Evolutionary conservation across 1,140 invertebrate genomes (phyloP).

Genomic region (Charaxes varanes): DNA sequence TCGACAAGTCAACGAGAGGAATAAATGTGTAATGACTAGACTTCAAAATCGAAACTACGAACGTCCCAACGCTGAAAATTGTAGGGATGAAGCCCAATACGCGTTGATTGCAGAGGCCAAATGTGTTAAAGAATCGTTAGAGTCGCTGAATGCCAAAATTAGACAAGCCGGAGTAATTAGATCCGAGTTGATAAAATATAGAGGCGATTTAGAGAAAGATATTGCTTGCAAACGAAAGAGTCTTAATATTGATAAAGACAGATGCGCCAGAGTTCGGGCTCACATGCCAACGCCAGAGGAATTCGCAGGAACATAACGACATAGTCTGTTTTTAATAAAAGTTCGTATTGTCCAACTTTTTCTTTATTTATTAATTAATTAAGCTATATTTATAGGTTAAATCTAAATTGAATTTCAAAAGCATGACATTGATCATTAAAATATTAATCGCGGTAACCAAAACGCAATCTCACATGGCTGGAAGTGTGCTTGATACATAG

Average conservation of each 20-base stretch:
- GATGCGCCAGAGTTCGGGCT: slow-evolving; percentile 77
- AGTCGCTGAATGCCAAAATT: slow-evolving; percentile 69
- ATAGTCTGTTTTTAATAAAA: too few species aligned
- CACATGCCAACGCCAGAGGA: slow-evolving; percentile 80
- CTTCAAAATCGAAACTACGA: slow-evolving; percentile 78
- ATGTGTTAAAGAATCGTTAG: slow-evolving; percentile 40
- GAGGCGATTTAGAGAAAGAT: slow-evolving; percentile 80
- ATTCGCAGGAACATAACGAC: too few species aligned
- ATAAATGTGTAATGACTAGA: slow-evolving; percentile 84
- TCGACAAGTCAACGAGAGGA: slow-evolving; percentile 77
- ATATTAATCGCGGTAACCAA: too few species aligned
- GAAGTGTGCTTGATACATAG: too few species aligned
- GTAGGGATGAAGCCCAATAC: slow-evolving; percentile 80
- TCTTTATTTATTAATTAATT: too few species aligned
- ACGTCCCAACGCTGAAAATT: slow-evolving; percentile 81
- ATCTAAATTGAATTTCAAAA: too few species aligned
- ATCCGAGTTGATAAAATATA: slow-evolving; percentile 75
- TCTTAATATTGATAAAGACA: slow-evolving; percentile 80
- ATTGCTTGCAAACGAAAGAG: slow-evolving; percentile 83
- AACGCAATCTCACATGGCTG: too few species aligned
- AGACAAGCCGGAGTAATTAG: slow-evolving; percentile 77
- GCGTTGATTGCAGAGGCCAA: slow-evolving; percentile 66
- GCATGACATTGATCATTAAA: too few species aligned
- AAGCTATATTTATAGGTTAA: too few species aligned
- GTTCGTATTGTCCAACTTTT: too few species aligned